phyloP scores from a whole-genome alignment of 2,113 vertebrate species.

The Lepisosteus osseus region DNA sequence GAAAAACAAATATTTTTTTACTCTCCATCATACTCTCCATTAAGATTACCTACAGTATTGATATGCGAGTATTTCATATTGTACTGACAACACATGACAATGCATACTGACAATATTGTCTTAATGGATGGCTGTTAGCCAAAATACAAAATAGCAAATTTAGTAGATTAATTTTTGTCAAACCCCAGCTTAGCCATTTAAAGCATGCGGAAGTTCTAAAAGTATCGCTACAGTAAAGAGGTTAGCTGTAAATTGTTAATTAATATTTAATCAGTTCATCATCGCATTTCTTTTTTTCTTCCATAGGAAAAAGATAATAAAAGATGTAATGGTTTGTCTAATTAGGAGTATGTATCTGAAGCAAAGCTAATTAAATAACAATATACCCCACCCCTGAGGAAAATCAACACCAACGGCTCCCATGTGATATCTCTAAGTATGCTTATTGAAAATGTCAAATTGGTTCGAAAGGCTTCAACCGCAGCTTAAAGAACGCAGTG shows the following conservation, averaged over 20 bases:
- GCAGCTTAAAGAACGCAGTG: neutral
- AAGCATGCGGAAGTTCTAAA: neutral
- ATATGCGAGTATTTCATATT: no score
- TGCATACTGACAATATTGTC: neutral
- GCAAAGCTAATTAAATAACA: constrained; percentile 16
- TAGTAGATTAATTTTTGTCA: neutral
- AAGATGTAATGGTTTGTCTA: constrained; percentile 9
- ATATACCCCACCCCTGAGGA: constrained; percentile 8
- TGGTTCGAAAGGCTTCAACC: neutral
- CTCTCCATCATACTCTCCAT: no score
- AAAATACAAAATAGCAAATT: neutral
- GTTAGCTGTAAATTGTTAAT: constrained; percentile 4
- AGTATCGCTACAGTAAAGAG: neutral
- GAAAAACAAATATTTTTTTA: no score
- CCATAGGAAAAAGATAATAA: constrained; percentile 7
- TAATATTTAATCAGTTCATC: constrained; percentile 2
- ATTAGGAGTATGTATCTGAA: constrained; percentile 9
- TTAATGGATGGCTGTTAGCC: neutral
- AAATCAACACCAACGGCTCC: constrained; percentile 7
- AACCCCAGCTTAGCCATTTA: neutral
- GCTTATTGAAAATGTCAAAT: neutral
- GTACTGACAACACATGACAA: no score
- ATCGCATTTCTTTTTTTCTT: constrained; percentile 4
- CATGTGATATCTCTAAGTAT: constrained; percentile 6
- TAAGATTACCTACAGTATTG: no score